Base-by-base conservation (phyloP, 2,888 invertebrate species). In the Globia sparganii region DNA sequence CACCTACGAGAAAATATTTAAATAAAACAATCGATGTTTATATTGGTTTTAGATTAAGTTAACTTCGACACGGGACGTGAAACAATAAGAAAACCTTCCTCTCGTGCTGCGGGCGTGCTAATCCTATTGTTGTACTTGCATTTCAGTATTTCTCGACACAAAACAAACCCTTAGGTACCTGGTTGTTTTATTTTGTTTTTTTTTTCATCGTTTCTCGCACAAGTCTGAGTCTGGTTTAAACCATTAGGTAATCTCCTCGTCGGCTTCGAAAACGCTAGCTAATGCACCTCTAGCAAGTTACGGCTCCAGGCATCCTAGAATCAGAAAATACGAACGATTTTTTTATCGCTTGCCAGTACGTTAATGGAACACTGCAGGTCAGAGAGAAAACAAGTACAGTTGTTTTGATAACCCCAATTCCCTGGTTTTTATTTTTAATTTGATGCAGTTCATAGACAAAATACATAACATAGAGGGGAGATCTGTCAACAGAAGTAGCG, bases 191-290 rank as follows among this genome's bases (percentile, higher is more conserved):
- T 85, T 87, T 86, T 87, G 28, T 21, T 34, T 86, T 86, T 81
- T 90, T 81, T 84, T 87, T 68, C 74, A 89, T 86, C 89, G 87
- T 87, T 85, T 85, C 82, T 85, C 82, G 83, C 79, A 81, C 81
- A 80, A 90, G 87, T 90, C 90, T 78, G 83, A 89, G 90, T 91
- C 91, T 91, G 90, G 91, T 88, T 90, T 89, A 88, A 88, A 91
- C 91, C 92, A 92, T 92, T 92, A 93, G 91, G 91, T 93, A 92
- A 92, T 93, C 92, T 91, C 86, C 89, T 89, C 82, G 87, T 81
- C 83, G 87, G 84, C 84, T 88, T 87, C 90, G 86, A 91, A 92
- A 91, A 90, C 88, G 87, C 88, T 85, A 82, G 90, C 92, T 92
- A 93, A 93, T 93, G 93, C 92, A 92, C 90, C 91, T 89, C 89